Evolutionary conservation across 2,888 invertebrate genomes (phyloP).

Genomic region (Anticlea derivata): DNA sequence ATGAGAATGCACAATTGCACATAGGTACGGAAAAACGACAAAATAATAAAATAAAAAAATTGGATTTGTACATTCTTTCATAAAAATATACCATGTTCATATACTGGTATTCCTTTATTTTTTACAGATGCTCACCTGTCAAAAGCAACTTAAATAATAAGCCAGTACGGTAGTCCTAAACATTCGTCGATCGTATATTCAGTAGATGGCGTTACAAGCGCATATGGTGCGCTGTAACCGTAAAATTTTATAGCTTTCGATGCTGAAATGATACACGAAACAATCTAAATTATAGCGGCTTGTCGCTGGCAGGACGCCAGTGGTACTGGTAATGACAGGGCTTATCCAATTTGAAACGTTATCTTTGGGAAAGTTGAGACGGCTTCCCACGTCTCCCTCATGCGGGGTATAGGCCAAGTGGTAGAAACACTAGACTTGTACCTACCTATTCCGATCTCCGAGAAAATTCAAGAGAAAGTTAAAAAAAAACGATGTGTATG

Average conservation of each 20-base stretch:
- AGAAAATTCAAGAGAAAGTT: too few species aligned
- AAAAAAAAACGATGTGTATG: too few species aligned
- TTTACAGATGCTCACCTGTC: conserved; percentile 1
- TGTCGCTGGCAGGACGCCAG: conserved; percentile 71
- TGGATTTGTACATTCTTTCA: too few species aligned
- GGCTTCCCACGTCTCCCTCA: neutral
- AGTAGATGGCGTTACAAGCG: conserved; percentile 51
- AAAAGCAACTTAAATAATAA: neutral
- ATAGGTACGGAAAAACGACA: too few species aligned
- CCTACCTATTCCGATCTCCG: too few species aligned
- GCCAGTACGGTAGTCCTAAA: conserved; percentile 27
- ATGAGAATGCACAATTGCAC: too few species aligned
- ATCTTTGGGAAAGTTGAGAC: conserved; percentile 45
- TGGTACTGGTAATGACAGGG: conserved; percentile 69
- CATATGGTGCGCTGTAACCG: conserved; percentile 75
- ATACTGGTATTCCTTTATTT: too few species aligned
- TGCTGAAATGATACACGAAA: conserved; percentile 82
- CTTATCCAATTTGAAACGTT: conserved; percentile 70
- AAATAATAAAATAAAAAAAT: too few species aligned
- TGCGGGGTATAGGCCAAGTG: too few species aligned
- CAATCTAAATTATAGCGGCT: conserved; percentile 77
- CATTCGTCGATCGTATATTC: conserved; percentile 41
- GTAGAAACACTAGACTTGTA: too few species aligned
- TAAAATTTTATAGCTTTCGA: conserved; percentile 81
- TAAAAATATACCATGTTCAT: neutral